These are phyloP conservation scores for Sebastes reedi DNA, from an alignment of 2,797 vertebrate species.

Conservation along the genomic window DNA sequence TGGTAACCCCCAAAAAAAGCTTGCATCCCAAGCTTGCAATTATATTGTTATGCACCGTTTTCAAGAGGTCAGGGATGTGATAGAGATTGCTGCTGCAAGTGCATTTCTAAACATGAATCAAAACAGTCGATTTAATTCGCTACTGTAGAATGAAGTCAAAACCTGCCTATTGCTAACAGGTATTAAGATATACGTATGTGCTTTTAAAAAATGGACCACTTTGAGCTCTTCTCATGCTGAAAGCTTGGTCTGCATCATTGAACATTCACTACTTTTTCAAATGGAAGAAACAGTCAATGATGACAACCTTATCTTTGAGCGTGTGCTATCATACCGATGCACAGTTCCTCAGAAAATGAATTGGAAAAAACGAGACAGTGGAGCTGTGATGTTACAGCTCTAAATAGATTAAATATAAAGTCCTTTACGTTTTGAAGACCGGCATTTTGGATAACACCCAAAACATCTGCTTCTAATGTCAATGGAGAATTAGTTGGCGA, in stretches of 20 bases:
- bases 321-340: not conserved
- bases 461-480: not conserved
- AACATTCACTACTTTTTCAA: not conserved
- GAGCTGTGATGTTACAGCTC: not conserved
- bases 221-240: not conserved
- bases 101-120: not conserved
- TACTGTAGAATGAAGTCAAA: not conserved
- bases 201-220: not conserved
- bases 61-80: not conserved
- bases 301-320: not conserved
- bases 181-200: not conserved
- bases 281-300: not conserved
- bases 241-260: not conserved
- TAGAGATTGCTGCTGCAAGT: not conserved
- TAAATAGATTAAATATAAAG: not conserved
- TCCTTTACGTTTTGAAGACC: not conserved
- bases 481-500: not conserved
- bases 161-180: not conserved
- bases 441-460: not conserved
- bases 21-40: not conserved
- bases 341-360: not conserved
- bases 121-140: not conserved
- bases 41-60: not conserved
- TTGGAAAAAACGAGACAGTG: not conserved
- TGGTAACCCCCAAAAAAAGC: not conserved